phyloP scores from a whole-genome alignment of 2,113 vertebrate genomes.

The Pangasianodon hypophthalmus region DNA sequence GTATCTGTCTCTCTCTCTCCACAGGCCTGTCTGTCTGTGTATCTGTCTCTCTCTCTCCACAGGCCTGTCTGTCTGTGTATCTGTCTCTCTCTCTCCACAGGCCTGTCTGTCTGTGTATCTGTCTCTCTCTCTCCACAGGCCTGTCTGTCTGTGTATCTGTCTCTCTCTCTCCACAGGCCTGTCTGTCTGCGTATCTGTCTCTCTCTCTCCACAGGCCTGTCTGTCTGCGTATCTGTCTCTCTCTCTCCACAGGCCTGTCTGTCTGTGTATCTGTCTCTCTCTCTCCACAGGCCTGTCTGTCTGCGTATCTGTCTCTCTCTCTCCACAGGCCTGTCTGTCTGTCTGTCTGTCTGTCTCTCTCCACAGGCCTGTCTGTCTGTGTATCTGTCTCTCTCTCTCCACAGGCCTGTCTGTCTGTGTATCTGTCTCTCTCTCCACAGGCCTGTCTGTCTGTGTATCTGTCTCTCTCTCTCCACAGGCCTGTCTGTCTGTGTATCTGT shows the following conservation, averaged over 20 bases:
- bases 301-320: background rate
- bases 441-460: background rate
- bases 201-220: background rate
- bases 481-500: background rate
- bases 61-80: background rate
- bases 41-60: too few species aligned
- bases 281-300: background rate
- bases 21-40: too few species aligned
- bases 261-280: background rate
- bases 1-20: background rate
- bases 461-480: background rate
- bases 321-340: background rate
- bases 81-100: background rate
- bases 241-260: background rate
- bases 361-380: background rate
- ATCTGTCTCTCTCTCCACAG: background rate
- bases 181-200: background rate
- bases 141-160: background rate
- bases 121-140: background rate
- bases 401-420: background rate
- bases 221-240: background rate
- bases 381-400: background rate
- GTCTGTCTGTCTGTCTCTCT: too few species aligned
- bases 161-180: background rate
- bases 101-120: background rate